Evolutionary conservation across 2,113 vertebrate species (phyloP).

Genomic region (Grantiella picta): DNA sequence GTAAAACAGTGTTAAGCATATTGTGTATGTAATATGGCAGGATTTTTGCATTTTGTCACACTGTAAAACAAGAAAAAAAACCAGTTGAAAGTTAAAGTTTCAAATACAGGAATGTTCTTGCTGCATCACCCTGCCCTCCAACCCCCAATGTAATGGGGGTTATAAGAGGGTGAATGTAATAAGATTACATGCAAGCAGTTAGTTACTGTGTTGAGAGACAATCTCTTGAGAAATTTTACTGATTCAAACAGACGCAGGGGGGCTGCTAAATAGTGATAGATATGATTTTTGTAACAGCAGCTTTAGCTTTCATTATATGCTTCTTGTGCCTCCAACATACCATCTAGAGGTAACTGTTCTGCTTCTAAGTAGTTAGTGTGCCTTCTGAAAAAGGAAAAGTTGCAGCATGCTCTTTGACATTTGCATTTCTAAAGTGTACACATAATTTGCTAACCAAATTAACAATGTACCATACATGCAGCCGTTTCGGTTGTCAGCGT

Average conservation of each 20-base stretch:
- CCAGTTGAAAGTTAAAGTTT: not conserved
- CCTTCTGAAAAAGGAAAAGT: not conserved
- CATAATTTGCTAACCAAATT: not conserved
- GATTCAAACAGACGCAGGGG: not conserved
- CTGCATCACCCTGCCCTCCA: not conserved
- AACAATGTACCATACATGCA: accelerated
- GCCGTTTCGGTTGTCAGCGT: not conserved
- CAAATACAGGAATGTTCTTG: not conserved
- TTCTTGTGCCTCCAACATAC: not conserved
- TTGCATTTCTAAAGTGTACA: not conserved
- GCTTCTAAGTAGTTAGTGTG: not conserved
- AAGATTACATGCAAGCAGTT: not conserved
- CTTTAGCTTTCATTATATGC: not conserved
- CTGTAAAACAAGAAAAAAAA: not conserved
- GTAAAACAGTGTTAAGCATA: not conserved
- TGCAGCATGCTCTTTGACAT: not conserved
- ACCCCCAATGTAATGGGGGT: accelerated
- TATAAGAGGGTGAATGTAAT: not conserved
- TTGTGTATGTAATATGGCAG: not conserved
- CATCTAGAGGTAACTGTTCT: not conserved
- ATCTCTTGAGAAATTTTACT: not conserved
- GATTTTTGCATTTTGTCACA: not conserved
- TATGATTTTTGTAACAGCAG: not conserved
- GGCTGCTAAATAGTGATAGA: too few relatives aligned
- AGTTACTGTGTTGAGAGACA: not conserved